A percentile compares a stretch with the other conserved stretches of the same genome.
phyloP scores from a whole-genome alignment of 2,888 invertebrate genomes.

The Meiosimyza platycephala region DNA sequence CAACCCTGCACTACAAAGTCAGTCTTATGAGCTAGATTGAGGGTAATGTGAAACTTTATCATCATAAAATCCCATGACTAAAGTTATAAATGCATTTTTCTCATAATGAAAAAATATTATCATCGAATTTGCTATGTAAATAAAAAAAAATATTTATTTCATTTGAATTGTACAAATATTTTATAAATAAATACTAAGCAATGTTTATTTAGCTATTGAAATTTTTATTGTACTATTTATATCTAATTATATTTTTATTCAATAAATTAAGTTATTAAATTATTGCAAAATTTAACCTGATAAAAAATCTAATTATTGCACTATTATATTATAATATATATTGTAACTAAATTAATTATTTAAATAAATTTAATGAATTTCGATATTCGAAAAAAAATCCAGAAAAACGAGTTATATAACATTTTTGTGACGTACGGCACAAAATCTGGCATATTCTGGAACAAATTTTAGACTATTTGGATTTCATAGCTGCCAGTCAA shows the following conservation, averaged over 20 bases:
- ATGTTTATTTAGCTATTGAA: too few relatives aligned
- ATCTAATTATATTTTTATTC: too few relatives aligned
- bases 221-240: too few relatives aligned
- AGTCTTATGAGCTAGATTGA: too few relatives aligned
- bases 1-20: too few relatives aligned
- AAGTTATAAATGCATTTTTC: too few relatives aligned
- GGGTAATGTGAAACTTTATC: too few relatives aligned
- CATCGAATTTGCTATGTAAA: background rate
- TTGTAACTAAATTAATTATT: background rate
- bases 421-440: too few relatives aligned
- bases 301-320: conserved; percentile 20
- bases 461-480: conserved; percentile 46
- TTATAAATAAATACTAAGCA: background rate
- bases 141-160: conserved; percentile 16
- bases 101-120: too few relatives aligned
- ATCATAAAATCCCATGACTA: too few relatives aligned
- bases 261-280: background rate
- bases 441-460: background rate
- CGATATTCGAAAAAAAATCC: too few relatives aligned
- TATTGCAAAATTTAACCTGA: conserved; percentile 28
- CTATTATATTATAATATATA: background rate
- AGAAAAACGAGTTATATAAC: too few relatives aligned
- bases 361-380: background rate
- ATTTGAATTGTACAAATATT: background rate
- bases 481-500: conserved; percentile 49